Evolutionary conservation across 1,140 invertebrate genomes (phyloP), one percentile per base, ranked within the genome.

Genomic region (Drosophila lini): DNA sequence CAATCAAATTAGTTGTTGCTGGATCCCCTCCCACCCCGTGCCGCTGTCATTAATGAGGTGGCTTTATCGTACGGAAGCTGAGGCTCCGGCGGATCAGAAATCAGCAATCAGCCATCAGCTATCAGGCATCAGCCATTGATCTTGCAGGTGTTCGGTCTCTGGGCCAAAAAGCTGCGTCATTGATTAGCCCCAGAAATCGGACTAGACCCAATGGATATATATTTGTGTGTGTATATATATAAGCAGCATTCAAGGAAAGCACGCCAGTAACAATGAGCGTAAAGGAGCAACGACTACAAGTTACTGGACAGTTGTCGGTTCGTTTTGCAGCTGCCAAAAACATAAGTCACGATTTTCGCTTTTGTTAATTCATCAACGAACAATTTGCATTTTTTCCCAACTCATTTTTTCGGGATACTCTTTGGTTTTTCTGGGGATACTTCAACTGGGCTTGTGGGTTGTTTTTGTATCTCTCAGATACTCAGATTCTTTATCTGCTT

Each of bases 281-380:
- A 42, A 56, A 55, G 60, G 40, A 55, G 73, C 73, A 71, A 41
- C 60, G 56, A 36, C 55, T 63, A 74, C 63, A 53, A 70, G 42
- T 74, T 71, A 48, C 68, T 78, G 79, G 71, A 77, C 78, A 80
- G 70, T 77, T 71, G 71, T 38, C 47, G 73, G 56, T 67, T 69
- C 64, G 69, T 69, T 80, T 79, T 78, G 86, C 86, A 90, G 86
- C 86, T 90, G 88, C 88, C 88, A 90, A 90, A 90, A 90, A 86
- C 88, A 90, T 90, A 90, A 90, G 88, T 90, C 88, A 90, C 88
- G 88, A 90, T 90, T 90, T 90, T 89, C 69, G 86, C 88, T 90
- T 90, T 90, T 90, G 88, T 90, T 90, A 90, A 90, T 90, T 90
- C 88, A 90, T 90, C 86, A 90, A 85, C 88, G 80, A 86, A 90